These are phyloP conservation scores for Autographa gamma DNA, from an alignment of 2,888 invertebrate genomes.

Conservation along the genomic window DNA sequence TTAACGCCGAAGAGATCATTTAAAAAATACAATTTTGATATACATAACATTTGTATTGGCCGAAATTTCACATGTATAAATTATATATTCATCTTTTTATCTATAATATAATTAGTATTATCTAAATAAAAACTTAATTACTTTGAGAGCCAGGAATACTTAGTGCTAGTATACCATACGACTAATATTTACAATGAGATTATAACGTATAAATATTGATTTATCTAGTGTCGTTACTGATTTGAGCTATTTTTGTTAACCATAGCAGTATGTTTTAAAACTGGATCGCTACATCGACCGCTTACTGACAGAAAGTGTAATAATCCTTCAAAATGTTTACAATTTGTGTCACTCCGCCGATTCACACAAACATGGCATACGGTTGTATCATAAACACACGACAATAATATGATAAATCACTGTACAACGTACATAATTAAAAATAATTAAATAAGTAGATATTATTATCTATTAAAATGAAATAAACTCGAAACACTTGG, in stretches of 20 bases:
- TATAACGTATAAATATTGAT: conserved; percentile 82
- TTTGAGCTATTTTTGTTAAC: conserved; percentile 84
- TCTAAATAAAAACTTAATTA: conserved; percentile 86
- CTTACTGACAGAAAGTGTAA: conserved; percentile 61
- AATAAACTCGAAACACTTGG: conserved; percentile 80
- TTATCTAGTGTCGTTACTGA: conserved; percentile 86
- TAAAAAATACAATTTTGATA: conserved; percentile 88
- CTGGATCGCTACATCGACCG: conserved; percentile 65
- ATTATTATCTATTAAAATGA: conserved; percentile 73
- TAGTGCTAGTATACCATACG: conserved; percentile 78
- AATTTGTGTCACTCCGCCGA: conserved; percentile 56
- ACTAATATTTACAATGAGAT: conserved; percentile 88
- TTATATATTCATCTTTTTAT: conserved; percentile 76
- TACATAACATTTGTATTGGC: conserved; percentile 86
- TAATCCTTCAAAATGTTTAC: conserved; percentile 59
- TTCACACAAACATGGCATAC: conserved; percentile 73
- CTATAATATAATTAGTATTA: conserved; percentile 74
- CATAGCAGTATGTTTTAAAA: conserved; percentile 64
- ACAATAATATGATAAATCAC: conserved; percentile 69
- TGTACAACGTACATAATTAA: conserved; percentile 72
- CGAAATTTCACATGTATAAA: conserved; percentile 84
- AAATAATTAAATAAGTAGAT: conserved; percentile 80
- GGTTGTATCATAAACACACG: conserved; percentile 64
- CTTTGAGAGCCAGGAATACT: conserved; percentile 89
- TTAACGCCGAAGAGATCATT: conserved; percentile 88